Base-by-base conservation (phyloP, 2,113 vertebrate species). In the Pteruthius melanotis region DNA sequence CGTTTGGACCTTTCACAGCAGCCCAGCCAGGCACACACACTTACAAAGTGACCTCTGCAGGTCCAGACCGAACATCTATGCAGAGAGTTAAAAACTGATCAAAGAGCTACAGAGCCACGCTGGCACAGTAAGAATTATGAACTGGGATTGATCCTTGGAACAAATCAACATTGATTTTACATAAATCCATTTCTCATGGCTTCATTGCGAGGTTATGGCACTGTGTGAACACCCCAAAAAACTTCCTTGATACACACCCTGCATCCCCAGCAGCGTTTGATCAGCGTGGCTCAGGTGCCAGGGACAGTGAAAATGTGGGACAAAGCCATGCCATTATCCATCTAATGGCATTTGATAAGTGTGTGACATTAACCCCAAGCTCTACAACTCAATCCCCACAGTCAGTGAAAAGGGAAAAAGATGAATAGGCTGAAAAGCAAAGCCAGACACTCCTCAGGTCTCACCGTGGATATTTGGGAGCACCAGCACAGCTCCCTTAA, bases 101-200 rank as follows among this genome's bases (percentile, higher is more conserved):
- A 39, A 31, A 88, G 90, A 92, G 95, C 93, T 63, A n/a, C 79
- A 5, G 65, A 95, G 71, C 91, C 57, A 56, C 0, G 0, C 53
- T 59, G 79, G 81, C 90, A 94, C 68, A 14, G 42, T 37, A 30
- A 45, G 92, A 96, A 72, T 93, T 95, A 97, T 71, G 89, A 96
- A 90, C 70, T 33, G 80, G 82, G 97, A 97, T 65, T 76, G 95
- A 97, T 97, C 92, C 72, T 63, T 40, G 61, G 81, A 83, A 77
- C 85, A 70, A 93, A 97, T 97, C 96, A 93, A 94, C 95, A 96
- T 40, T 53, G 89, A 54, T 95, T 96, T 97, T 61, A 92, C 77
- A 94, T 57, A 83, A 94, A 80, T 66, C 65, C 39, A 15, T 45
- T 93, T n/a, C 81, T 56, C 2, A 31, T 8, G 26, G 87, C 80